Percentiles rank a stretch among this genome's conserved stretches.
Evolutionary conservation across 2,888 invertebrate genomes (phyloP).

Genomic region (Eupsilia transversa): DNA sequence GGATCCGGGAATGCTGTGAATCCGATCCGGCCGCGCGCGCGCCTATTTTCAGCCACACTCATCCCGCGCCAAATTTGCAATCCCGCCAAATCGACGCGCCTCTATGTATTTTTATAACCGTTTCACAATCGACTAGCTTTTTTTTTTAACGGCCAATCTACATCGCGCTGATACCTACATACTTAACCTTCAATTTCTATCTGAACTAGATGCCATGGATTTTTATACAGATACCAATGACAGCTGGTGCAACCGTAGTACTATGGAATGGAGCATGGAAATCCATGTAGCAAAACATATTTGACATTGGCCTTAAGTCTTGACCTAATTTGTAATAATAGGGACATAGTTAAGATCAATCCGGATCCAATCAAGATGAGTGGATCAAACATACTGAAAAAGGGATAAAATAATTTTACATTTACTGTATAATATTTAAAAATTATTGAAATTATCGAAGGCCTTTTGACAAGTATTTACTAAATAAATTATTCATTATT

Average conservation of each 20-base stretch:
- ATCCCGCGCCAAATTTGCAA: constrained; percentile 90
- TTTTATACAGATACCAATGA: constrained; percentile 33
- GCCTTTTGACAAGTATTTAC: background rate
- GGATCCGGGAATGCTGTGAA: constrained; percentile 86
- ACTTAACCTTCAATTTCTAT: constrained; percentile 70
- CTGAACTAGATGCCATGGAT: constrained; percentile 47
- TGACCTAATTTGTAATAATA: constrained; percentile 76
- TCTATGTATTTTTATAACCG: constrained; percentile 87
- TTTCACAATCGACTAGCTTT: constrained; percentile 85
- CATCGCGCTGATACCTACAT: constrained; percentile 66
- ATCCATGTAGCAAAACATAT: constrained; percentile 76
- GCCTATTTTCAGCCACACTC: constrained; percentile 86
- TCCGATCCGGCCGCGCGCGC: constrained; percentile 85
- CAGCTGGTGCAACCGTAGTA: constrained; percentile 18
- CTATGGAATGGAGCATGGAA: constrained; percentile 44
- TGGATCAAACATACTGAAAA: background rate
- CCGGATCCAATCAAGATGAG: constrained; percentile 24
- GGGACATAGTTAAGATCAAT: constrained; percentile 38
- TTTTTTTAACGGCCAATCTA: constrained; percentile 71
- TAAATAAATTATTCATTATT: background rate
- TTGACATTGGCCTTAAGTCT: constrained; percentile 87
- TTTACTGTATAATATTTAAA: constrained; percentile 1
- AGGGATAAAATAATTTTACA: background rate
- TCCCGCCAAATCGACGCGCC: constrained; percentile 88
- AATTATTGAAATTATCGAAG: background rate